Percentiles rank a stretch among this genome's conserved stretches.
Conservation (phyloP, 2,797 vertebrate genomes). For the Threskiornis aethiopicus region DNA sequence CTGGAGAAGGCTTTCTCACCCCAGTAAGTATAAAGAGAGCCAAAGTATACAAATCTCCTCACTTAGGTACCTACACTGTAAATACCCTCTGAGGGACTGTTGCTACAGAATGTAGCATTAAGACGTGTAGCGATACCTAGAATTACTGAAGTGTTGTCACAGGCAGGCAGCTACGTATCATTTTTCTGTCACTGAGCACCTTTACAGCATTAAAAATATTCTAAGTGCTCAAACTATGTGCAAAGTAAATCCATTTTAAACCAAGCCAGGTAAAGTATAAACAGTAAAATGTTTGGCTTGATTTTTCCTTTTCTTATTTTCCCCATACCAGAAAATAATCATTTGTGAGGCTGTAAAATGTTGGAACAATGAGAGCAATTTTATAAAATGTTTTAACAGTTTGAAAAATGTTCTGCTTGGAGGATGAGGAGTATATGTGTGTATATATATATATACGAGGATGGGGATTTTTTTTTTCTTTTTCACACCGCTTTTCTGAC, state of each 20-base stretch:
- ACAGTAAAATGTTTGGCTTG: not conserved
- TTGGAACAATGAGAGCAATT: conserved; percentile 22
- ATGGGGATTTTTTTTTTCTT: not conserved
- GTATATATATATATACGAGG: not conserved
- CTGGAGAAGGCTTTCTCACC: conserved; percentile 49
- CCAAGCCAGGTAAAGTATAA: not conserved
- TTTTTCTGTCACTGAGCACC: conserved; percentile 30
- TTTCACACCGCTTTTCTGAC: not conserved
- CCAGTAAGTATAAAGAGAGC: not conserved
- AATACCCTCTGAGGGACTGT: conserved; percentile 33
- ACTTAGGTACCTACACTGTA: conserved; percentile 8
- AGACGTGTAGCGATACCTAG: not conserved
- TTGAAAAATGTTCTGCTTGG: not conserved
- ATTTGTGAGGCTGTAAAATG: not conserved
- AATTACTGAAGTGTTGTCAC: conserved; percentile 17
- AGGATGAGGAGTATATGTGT: not conserved
- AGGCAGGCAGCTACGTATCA: conserved; percentile 19
- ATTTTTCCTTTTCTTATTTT: not conserved
- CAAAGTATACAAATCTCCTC: conserved; percentile 45
- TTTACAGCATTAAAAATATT: conserved; percentile 17
- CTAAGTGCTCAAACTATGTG: conserved; percentile 2
- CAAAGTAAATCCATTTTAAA: conserved; percentile 22
- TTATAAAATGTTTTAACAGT: not conserved
- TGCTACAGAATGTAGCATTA: not conserved
- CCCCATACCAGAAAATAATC: not conserved